Evolutionary conservation across 2,888 invertebrate genomes (phyloP).

Genomic region (Agrotis clavis): DNA sequence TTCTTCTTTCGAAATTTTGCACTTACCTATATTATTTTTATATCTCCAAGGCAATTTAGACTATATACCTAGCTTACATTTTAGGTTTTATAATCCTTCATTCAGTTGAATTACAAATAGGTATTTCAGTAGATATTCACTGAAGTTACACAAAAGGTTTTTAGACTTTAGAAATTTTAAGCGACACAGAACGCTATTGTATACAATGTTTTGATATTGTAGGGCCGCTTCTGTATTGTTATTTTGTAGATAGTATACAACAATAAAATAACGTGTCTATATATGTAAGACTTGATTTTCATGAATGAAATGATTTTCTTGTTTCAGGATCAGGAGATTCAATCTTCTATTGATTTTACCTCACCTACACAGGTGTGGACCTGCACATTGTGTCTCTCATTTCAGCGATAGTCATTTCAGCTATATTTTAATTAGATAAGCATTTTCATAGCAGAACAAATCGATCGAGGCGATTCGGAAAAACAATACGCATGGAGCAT

Average conservation of each 20-base stretch:
- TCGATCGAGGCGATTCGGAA: too few species aligned
- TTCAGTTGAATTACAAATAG: background rate
- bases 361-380: too few species aligned
- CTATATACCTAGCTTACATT: background rate
- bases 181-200: slow-evolving; percentile 8
- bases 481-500: too few species aligned
- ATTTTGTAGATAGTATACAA: background rate
- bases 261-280: too few species aligned
- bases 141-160: slow-evolving; percentile 15
- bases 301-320: too few species aligned
- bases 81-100: background rate
- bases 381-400: background rate
- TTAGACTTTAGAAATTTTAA: background rate
- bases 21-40: too few species aligned
- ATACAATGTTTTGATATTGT: slow-evolving; percentile 6
- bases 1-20: too few species aligned
- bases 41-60: too few species aligned
- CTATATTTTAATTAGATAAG: too few species aligned
- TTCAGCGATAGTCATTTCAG: background rate
- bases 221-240: background rate
- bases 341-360: background rate
- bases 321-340: background rate
- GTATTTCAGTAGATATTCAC: background rate
- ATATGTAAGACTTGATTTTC: too few species aligned
- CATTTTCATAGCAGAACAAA: background rate